A percentile compares a stretch with the other conserved stretches of the same genome.
Evolutionary conservation across 2,797 vertebrate species (phyloP).

Genomic region (Etheostoma perlongum): DNA sequence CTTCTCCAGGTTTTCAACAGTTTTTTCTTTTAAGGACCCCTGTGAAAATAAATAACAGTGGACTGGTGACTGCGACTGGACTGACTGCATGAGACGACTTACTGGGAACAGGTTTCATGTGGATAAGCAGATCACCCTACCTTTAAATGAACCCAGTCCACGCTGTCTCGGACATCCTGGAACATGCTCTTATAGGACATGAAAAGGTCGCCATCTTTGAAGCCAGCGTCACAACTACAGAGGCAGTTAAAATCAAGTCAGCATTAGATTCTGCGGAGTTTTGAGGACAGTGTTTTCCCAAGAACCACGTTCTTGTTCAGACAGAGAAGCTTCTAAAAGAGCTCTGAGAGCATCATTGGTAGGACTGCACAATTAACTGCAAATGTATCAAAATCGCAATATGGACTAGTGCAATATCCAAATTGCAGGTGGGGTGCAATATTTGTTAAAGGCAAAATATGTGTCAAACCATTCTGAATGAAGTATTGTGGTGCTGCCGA

Average conservation of each 20-base stretch:
- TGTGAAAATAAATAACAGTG: slow-evolving; percentile 55
- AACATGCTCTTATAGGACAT: slow-evolving; percentile 99
- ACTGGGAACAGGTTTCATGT: not conserved
- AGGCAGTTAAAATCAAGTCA: not conserved
- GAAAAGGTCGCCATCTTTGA: slow-evolving; percentile 97
- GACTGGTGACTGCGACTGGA: not conserved
- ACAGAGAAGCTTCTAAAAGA: not conserved
- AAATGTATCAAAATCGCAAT: too few species aligned
- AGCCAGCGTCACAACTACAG: slow-evolving; percentile 91
- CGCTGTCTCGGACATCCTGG: slow-evolving; percentile 95
- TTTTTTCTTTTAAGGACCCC: slow-evolving; percentile 96
- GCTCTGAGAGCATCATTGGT: not conserved
- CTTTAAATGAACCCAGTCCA: slow-evolving; percentile 98
- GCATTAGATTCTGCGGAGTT: not conserved
- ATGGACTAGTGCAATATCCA: too few species aligned
- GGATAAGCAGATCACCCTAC: slow-evolving; percentile 64
- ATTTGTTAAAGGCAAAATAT: too few species aligned
- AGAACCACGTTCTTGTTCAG: not conserved
- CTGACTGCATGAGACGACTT: not conserved
- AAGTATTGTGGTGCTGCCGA: too few species aligned
- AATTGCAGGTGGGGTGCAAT: too few species aligned
- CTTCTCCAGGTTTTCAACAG: slow-evolving; percentile 94
- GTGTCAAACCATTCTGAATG: too few species aligned
- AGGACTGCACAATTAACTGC: too few species aligned
- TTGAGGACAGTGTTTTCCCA: not conserved